Conservation (phyloP, 2,797 vertebrate genomes). For the Netta rufina region DNA sequence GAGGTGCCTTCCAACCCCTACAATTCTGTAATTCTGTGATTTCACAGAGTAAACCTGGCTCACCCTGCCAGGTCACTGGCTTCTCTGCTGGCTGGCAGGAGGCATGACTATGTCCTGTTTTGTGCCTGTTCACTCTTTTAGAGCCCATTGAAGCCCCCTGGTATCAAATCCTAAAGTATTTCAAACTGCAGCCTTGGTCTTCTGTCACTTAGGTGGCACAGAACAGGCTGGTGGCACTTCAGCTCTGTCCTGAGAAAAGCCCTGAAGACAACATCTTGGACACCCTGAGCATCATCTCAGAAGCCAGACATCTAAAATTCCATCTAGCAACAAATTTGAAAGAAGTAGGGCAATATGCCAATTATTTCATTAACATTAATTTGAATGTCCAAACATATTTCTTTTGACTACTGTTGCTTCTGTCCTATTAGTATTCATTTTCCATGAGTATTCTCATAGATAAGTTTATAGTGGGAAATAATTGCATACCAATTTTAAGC, state of each 20-base stretch:
- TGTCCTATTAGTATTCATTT: background rate
- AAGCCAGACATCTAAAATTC: background rate
- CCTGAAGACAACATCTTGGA: background rate
- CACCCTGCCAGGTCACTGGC: background rate
- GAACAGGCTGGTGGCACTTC: background rate
- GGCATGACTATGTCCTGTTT: background rate
- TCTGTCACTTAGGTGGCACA: background rate
- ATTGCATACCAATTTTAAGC: background rate
- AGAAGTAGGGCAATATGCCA: background rate
- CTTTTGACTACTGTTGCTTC: background rate
- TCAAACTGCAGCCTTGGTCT: background rate
- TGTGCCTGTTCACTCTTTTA: background rate
- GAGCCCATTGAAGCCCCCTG: background rate
- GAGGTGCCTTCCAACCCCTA: too few relatives aligned
- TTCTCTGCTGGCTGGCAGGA: background rate
- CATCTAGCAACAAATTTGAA: background rate
- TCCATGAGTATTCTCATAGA: background rate
- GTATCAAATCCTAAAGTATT: background rate
- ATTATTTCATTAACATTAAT: background rate
- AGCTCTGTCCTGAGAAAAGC: background rate
- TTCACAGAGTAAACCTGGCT: background rate
- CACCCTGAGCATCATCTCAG: background rate
- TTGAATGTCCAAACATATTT: background rate
- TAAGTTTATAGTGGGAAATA: background rate
- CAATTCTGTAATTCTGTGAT: too few relatives aligned